These are phyloP conservation scores for Hozukius guyotensis DNA, from an alignment of 2,797 vertebrate species.

Conservation along the genomic window DNA sequence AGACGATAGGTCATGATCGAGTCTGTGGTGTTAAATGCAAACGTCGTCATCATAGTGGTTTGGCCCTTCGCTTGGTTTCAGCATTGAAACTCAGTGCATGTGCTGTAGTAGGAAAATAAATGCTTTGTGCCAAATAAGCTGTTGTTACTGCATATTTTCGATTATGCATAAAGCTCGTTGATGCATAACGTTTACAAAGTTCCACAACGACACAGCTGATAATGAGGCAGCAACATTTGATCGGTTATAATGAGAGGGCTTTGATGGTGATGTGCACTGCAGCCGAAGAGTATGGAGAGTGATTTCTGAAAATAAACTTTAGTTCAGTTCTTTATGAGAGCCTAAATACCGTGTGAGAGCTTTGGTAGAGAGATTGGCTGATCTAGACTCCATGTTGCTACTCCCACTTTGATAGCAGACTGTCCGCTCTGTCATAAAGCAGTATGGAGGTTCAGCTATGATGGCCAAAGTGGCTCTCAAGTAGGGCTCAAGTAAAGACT, in stretches of 20 bases:
- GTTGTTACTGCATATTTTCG: slow-evolving; percentile 65
- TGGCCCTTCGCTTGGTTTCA: slow-evolving; percentile 70
- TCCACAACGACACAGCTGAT: slow-evolving; percentile 39
- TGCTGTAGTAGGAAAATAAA: slow-evolving; percentile 76
- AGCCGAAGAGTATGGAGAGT: slow-evolving; percentile 11
- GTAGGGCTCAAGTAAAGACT: background rate
- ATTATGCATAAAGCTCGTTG: slow-evolving; percentile 64
- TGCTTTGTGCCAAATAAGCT: slow-evolving; percentile 56
- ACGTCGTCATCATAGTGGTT: slow-evolving; percentile 49
- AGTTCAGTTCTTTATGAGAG: background rate
- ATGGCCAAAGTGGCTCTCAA: background rate
- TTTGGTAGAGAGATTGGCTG: background rate
- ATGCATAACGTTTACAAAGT: slow-evolving; percentile 64
- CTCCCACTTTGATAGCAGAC: background rate
- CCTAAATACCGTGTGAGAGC: slow-evolving; percentile 6
- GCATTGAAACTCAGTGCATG: slow-evolving; percentile 68
- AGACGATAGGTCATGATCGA: background rate
- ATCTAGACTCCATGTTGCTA: background rate
- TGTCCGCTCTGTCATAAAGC: background rate
- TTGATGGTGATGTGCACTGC: slow-evolving; percentile 16
- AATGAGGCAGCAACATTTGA: slow-evolving; percentile 44
- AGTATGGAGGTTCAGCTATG: slow-evolving; percentile 1
- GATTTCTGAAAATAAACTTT: slow-evolving; percentile 16
- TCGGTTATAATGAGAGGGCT: slow-evolving; percentile 25
- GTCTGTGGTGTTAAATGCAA: slow-evolving; percentile 43